Percentiles rank a stretch among this genome's conserved stretches.
Evolutionary conservation across 2,888 invertebrate species (phyloP).

Genomic region (Odontocolon sp.): DNA sequence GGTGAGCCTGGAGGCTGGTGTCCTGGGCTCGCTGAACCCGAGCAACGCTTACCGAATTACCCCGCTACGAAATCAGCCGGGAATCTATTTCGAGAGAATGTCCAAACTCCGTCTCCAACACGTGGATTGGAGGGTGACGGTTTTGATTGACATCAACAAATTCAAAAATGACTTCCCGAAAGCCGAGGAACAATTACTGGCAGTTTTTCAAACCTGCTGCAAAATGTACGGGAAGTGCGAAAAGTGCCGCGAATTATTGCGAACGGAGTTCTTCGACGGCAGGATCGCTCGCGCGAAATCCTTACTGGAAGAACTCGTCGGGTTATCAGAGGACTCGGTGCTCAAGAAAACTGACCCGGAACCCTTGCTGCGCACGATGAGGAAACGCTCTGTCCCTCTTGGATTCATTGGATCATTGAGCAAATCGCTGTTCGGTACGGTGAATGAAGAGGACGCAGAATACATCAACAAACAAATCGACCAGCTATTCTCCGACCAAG

Average conservation of each 20-base stretch:
- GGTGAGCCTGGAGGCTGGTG: no score
- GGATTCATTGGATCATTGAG: constrained; percentile 15
- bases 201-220: background rate
- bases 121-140: constrained; percentile 5
- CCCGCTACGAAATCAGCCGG: background rate
- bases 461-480: constrained; percentile 16
- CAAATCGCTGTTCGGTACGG: constrained; percentile 12
- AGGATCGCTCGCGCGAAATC: background rate
- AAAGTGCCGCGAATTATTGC: background rate
- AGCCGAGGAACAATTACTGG: background rate
- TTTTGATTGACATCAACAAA: constrained; percentile 11
- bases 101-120: background rate
- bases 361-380: background rate
- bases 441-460: constrained; percentile 4
- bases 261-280: background rate
- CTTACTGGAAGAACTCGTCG: background rate
- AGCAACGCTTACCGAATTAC: background rate
- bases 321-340: background rate
- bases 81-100: background rate
- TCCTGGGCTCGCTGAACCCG: background rate
- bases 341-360: background rate
- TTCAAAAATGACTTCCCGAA: background rate
- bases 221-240: background rate
- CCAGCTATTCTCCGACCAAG: constrained; percentile 6
- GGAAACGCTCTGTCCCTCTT: constrained; percentile 11